Evolutionary conservation across 2,797 vertebrate genomes (phyloP).

Genomic region (Parambassis ranga): DNA sequence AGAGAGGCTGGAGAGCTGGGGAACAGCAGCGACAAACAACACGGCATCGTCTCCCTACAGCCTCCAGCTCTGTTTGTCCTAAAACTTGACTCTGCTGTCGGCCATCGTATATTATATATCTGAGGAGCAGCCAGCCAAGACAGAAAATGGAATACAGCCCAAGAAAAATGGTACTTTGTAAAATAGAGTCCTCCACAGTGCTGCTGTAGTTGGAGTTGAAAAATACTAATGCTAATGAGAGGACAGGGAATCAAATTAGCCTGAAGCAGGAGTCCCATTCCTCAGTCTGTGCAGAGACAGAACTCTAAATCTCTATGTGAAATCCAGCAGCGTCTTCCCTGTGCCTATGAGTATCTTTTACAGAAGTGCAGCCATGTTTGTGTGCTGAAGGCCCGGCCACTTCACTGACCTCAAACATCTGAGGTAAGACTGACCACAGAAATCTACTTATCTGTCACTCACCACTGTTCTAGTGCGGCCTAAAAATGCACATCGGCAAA

Average conservation of each 20-base stretch:
- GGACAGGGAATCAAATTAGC: neutral
- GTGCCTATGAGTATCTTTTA: too few species aligned
- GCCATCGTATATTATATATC: neutral
- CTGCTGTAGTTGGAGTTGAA: neutral
- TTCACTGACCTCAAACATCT: too few species aligned
- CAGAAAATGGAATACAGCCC: too few species aligned
- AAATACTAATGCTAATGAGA: neutral
- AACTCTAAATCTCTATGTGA: neutral
- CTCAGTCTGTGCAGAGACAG: neutral
- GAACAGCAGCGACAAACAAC: conserved; percentile 9
- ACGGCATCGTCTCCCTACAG: neutral
- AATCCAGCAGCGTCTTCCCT: neutral
- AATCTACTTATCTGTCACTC: neutral
- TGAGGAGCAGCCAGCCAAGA: neutral
- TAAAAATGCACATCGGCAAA: neutral
- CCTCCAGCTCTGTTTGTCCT: conserved; percentile 6
- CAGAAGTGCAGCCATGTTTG: too few species aligned
- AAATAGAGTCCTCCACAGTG: neutral
- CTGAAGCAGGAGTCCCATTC: neutral
- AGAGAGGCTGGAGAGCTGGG: neutral
- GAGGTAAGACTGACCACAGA: neutral
- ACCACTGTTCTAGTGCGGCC: neutral
- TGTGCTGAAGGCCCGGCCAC: too few species aligned
- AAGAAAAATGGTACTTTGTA: neutral
- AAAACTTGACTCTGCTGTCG: conserved; percentile 2